Evolutionary conservation across 2,113 vertebrate genomes (phyloP).

Genomic region (Lagopus muta): DNA sequence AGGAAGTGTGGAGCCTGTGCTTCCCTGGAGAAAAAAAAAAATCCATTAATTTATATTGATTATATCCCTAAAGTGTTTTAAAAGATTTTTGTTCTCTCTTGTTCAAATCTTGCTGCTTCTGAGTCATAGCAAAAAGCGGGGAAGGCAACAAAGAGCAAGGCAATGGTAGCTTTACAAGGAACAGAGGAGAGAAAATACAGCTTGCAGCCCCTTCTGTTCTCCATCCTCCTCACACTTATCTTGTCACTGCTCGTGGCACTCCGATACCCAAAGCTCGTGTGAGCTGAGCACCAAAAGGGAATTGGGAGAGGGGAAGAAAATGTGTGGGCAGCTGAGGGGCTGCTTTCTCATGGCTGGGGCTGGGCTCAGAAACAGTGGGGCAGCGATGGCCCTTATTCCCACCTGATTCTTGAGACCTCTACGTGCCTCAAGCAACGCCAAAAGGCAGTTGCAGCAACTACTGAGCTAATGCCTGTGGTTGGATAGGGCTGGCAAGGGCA

Average conservation of each 20-base stretch:
- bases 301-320: background rate
- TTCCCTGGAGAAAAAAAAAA: background rate
- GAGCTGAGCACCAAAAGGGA: background rate
- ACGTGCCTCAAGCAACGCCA: background rate
- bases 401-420: background rate
- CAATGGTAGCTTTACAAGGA: background rate
- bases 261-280: background rate
- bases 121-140: background rate
- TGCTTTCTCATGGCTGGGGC: background rate
- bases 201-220: background rate
- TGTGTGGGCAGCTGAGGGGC: background rate
- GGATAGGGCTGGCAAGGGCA: background rate
- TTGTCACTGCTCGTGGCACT: background rate
- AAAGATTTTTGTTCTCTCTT: background rate
- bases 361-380: background rate
- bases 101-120: background rate
- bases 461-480: background rate
- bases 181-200: background rate
- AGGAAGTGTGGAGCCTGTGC: conserved; percentile 16
- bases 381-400: background rate
- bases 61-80: background rate
- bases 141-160: background rate
- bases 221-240: background rate
- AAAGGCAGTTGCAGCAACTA: background rate
- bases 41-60: conserved; percentile 47